These are phyloP conservation scores for Laodelphax striatellus DNA, from an alignment of 1,140 invertebrate species.

Conservation along the genomic window DNA sequence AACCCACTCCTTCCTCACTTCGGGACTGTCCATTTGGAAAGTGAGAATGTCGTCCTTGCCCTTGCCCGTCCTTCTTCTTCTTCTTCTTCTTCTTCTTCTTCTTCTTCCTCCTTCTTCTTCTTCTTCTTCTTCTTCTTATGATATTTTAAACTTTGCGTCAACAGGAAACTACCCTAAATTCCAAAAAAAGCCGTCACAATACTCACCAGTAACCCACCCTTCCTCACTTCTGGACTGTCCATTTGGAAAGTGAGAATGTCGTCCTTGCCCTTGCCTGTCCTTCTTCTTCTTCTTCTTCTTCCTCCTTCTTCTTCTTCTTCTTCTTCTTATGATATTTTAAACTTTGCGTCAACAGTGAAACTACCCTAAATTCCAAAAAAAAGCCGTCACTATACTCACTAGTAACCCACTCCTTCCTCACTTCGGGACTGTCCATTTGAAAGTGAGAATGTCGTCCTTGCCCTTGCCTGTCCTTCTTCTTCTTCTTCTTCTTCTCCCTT, in stretches of 20 bases:
- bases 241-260: conserved; percentile 75
- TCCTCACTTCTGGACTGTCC: conserved; percentile 69
- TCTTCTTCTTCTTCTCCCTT: too few species aligned
- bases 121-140: too few species aligned
- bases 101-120: too few species aligned
- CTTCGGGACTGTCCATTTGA: conserved; percentile 74
- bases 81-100: too few species aligned
- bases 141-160: too few species aligned
- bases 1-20: conserved; percentile 84
- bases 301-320: too few species aligned
- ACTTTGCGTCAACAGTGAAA: too few species aligned
- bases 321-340: too few species aligned
- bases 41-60: conserved; percentile 60
- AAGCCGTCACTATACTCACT: conserved; percentile 27
- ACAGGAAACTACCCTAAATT: too few species aligned
- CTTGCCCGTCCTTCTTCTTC: conserved; percentile 57
- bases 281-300: too few species aligned
- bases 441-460: conserved; percentile 63
- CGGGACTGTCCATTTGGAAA: conserved; percentile 79
- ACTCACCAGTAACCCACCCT: conserved; percentile 72
- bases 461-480: conserved; percentile 46
- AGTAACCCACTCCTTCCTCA: conserved; percentile 87
- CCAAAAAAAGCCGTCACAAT: too few species aligned
- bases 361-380: too few species aligned
- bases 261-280: conserved; percentile 53